phyloP scores from a whole-genome alignment of 2,888 invertebrate species.

The Adineta ricciae region DNA sequence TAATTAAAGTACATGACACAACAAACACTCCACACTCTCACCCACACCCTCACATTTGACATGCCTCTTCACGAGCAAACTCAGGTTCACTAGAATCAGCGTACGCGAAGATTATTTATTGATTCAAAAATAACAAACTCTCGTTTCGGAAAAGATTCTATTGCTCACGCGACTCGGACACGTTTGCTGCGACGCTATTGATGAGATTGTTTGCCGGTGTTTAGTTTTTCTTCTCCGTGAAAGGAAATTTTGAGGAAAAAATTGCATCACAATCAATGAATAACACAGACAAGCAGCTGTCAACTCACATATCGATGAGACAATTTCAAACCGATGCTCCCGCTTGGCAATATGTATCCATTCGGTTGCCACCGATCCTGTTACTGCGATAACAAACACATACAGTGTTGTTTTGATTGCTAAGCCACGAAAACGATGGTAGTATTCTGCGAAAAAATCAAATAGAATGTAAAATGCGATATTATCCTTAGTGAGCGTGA shows the following conservation, averaged over 20 bases:
- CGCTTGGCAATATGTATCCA: background rate
- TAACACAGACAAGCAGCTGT: background rate
- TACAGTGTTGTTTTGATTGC: background rate
- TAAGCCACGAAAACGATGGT: background rate
- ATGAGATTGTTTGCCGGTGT: background rate
- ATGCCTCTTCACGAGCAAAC: too few species aligned
- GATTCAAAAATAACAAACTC: background rate
- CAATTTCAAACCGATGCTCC: background rate
- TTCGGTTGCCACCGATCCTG: background rate
- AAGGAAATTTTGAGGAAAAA: background rate
- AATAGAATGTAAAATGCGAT: background rate
- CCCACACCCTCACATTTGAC: too few species aligned
- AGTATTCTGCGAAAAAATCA: constrained; percentile 8
- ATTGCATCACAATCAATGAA: background rate
- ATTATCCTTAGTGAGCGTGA: background rate
- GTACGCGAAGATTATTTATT: background rate
- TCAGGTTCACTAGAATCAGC: too few species aligned
- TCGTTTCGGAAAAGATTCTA: background rate
- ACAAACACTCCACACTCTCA: too few species aligned
- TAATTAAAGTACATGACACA: too few species aligned
- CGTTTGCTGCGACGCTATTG: background rate
- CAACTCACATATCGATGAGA: background rate
- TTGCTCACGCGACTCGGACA: background rate
- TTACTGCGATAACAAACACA: background rate
- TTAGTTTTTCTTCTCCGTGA: background rate